Evolutionary conservation across 2,113 vertebrate genomes (phyloP).

Genomic region (Macquaria ambigua): DNA sequence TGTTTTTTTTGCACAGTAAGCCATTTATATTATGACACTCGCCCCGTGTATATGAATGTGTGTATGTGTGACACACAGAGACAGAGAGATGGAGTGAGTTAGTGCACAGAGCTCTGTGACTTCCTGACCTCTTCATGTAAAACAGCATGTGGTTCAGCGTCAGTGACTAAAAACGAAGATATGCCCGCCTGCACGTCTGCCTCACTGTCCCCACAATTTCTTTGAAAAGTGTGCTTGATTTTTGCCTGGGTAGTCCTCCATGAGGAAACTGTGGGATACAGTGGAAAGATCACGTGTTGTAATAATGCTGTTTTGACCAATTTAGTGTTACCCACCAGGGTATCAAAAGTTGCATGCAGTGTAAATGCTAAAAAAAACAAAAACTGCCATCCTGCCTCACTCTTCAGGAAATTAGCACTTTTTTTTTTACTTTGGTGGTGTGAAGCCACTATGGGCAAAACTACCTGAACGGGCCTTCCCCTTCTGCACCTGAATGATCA

Average conservation of each 20-base stretch:
- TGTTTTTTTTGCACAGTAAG: slow-evolving; percentile 27
- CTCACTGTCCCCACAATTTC: slow-evolving; percentile 56
- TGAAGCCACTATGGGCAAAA: slow-evolving; percentile 47
- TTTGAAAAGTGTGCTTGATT: slow-evolving; percentile 51
- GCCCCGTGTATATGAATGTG: slow-evolving; percentile 13
- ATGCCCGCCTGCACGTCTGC: slow-evolving; percentile 60
- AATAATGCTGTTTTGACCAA: background rate
- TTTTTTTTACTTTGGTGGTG: slow-evolving; percentile 27
- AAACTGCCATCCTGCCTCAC: background rate
- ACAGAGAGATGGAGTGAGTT: slow-evolving; percentile 56
- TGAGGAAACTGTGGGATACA: slow-evolving; percentile 22
- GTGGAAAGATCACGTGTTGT: slow-evolving; percentile 21
- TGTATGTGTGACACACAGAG: slow-evolving; percentile 22
- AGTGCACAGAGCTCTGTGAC: slow-evolving; percentile 70
- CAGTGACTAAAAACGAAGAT: slow-evolving; percentile 71
- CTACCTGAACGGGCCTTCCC: slow-evolving; percentile 62
- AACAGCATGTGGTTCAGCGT: slow-evolving; percentile 61
- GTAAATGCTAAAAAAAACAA: background rate
- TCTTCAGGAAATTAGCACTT: slow-evolving; percentile 58
- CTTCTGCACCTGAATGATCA: slow-evolving; percentile 49
- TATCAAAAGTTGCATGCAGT: background rate
- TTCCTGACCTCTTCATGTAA: slow-evolving; percentile 82
- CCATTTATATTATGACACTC: slow-evolving; percentile 39
- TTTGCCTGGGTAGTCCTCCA: slow-evolving; percentile 14
- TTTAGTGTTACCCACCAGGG: background rate